Base-by-base conservation (phyloP, 1,140 invertebrate species). In the Sitophilus oryzae region DNA sequence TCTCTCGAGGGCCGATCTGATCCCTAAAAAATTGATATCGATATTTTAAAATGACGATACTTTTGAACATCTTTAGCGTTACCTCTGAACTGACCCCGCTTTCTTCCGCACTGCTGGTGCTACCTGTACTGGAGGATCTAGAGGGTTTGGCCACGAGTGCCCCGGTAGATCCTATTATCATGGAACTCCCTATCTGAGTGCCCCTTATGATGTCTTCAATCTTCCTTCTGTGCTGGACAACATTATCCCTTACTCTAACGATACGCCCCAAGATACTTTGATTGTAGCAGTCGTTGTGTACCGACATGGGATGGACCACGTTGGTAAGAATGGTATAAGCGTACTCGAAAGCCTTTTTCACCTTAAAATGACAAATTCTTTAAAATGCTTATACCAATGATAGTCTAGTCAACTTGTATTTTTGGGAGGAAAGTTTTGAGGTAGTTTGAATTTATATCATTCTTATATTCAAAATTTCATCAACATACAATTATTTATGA, bases 321-420 rank as follows among this genome's bases (percentile, higher is more conserved):
- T 89, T 85, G 59, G 84, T 82, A 51, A 98, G 78, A 55, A 85
- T 81, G 60, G 87, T 83, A 72, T 91, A 98, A 50, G 94, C 94
- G 78, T 91, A 94, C 73, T 95, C 93, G 76, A 98, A 98, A 45
- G 94, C 91, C 71, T 88, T 82, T 74, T 93, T 94, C 18, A 98
- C 94, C 72, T 93, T 85, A 19, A 89, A 73, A 14, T 6, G 41
- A 56, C 25, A 30, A 35, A 35, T 16, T 16, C 4, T n/a, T n/a
- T n/a, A 47, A 18, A 9, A n/a, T 35, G 4, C 5, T 40, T 40
- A 30, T 30, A 30, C 5, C 25, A 11, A 11, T n/a, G 25, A 30
- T 6, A 5, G 25, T 30, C 25, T 5, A 30, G 25, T 11, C 11
- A 11, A 30, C 25, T 30, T 11, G 11, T 11, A 6, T 6, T 30